Evolutionary conservation across 2,888 invertebrate genomes (phyloP), one percentile per base, ranked within the genome.

Genomic region (Neelides folsomi): DNA sequence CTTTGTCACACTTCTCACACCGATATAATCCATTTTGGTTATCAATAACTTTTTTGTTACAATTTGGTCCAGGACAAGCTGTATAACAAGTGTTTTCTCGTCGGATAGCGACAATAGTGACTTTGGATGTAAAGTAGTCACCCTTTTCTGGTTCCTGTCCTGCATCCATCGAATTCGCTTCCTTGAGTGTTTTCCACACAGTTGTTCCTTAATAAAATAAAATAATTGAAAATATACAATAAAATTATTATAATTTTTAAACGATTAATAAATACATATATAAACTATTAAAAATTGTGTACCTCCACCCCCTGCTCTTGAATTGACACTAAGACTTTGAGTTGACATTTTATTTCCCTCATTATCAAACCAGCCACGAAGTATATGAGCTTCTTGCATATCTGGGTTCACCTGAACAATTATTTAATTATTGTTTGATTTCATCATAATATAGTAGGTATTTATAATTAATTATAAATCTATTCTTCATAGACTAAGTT

Each of bases 1-100:
- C 87, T 50, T 79, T 75, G 66, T 82, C 80, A 70, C 98, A 98
- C 71, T 97, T 97, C 70, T 97, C 97, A 71, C 98, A 99, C 49
- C 90, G 77, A 71, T 80, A 97, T 68, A 82, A 76, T 0, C 88
- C 89, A 66, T 89, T 89, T 58, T 83, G 27, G 27, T 27, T 27
- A 43, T 36, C 13, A 47, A 41, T 49, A 59, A 72, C 76, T 71
- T 98, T 99, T 72, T 98, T 98, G 69, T 94, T 93, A 71, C 98
- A 99, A 48, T 80, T 80, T 1, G 83, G 79, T 47, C 79, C 77
- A 0, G 93, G 86, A 65, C 98, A 99, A 0, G 95, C 86, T 72
- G 85, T 85, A 72, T 98, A 98, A 49, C 90, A 72, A 3, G 83
- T 79, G 70, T 88, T 93, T 55, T 90, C 89, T 7, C 80, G 75